phyloP scores from a whole-genome alignment of 2,888 invertebrate species.

The Troides helena region DNA sequence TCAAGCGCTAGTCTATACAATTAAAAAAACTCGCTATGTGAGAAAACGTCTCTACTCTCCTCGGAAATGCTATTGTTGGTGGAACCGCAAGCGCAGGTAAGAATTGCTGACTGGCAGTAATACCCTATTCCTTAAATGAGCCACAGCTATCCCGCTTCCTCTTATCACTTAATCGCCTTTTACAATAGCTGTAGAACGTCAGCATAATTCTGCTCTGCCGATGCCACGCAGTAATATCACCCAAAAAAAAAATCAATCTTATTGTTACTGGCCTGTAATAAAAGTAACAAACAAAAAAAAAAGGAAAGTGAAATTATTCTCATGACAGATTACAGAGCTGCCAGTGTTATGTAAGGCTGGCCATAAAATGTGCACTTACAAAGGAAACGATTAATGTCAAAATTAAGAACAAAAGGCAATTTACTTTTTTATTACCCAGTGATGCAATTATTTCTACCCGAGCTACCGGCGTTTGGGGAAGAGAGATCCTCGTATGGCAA shows the following conservation, averaged over 20 bases:
- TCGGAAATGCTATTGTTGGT: too few relatives aligned
- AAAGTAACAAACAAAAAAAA: constrained; percentile 18
- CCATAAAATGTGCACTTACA: constrained; percentile 25
- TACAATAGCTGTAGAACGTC: too few relatives aligned
- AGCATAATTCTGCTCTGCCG: too few relatives aligned
- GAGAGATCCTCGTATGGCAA: too few relatives aligned
- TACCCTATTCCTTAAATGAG: too few relatives aligned
- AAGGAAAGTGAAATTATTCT: constrained; percentile 20
- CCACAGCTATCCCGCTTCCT: too few relatives aligned
- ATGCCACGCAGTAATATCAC: neutral
- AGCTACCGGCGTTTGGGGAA: neutral
- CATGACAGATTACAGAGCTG: constrained; percentile 24
- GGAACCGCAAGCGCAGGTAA: too few relatives aligned
- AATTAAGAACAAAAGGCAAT: constrained; percentile 30
- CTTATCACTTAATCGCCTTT: too few relatives aligned
- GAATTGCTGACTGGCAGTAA: too few relatives aligned
- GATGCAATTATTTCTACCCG: constrained; percentile 12
- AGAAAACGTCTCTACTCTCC: too few relatives aligned
- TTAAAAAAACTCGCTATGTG: too few relatives aligned
- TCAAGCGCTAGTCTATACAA: too few relatives aligned
- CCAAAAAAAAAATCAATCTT: neutral
- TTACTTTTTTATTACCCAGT: constrained; percentile 23
- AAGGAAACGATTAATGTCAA: constrained; percentile 26
- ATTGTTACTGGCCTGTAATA: neutral
- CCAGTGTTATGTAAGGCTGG: constrained; percentile 21